Conservation (phyloP, 1,140 invertebrate species). For the Archegozetes longisetosus region DNA sequence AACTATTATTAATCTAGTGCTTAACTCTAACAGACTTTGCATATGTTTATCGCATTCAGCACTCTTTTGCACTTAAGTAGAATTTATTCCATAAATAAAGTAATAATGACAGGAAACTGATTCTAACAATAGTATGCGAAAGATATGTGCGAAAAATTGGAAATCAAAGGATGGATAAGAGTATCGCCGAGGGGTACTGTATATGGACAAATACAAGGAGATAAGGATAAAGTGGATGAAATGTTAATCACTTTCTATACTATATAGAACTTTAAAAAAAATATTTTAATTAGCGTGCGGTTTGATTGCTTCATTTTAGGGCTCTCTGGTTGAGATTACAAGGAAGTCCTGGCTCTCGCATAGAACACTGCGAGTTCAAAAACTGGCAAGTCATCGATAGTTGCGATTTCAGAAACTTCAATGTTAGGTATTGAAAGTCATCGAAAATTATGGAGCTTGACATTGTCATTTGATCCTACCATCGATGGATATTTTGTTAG, state of each 20-base stretch:
- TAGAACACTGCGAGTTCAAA: slow-evolving; percentile 58
- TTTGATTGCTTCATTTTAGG: slow-evolving; percentile 39
- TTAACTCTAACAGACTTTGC: too few species aligned
- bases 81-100: not conserved
- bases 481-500: not conserved
- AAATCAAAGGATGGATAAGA: slow-evolving; percentile 73
- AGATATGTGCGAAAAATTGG: slow-evolving; percentile 49
- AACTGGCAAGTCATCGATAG: slow-evolving; percentile 62
- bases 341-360: slow-evolving; percentile 65
- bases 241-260: slow-evolving; percentile 45
- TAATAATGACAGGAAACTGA: not conserved
- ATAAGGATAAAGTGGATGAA: slow-evolving; percentile 53
- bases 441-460: not conserved
- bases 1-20: too few species aligned
- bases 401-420: slow-evolving; percentile 59
- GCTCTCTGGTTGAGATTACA: slow-evolving; percentile 60
- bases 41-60: too few species aligned
- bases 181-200: slow-evolving; percentile 70
- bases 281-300: not conserved
- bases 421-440: slow-evolving; percentile 52
- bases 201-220: slow-evolving; percentile 67
- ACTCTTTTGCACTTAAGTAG: too few species aligned
- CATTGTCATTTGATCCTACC: not conserved
- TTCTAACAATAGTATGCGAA: slow-evolving; percentile 50
- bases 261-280: not conserved